Evolutionary conservation across 2,797 vertebrate species (phyloP).

Genomic region (Anabacerthia variegaticeps): DNA sequence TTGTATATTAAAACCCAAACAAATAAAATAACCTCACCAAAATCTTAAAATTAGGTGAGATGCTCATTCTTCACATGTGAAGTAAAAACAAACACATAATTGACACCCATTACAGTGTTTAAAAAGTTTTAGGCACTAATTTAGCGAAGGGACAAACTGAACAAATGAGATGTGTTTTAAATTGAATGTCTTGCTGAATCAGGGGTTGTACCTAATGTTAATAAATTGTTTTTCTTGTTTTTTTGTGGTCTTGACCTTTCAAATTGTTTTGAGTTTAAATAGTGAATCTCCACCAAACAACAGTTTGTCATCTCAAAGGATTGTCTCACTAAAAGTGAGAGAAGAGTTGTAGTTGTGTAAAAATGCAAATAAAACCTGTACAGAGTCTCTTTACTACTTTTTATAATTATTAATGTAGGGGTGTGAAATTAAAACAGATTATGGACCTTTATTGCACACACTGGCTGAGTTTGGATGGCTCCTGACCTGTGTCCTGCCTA

Average conservation of each 20-base stretch:
- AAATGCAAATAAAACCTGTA: constrained; percentile 3
- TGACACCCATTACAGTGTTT: neutral
- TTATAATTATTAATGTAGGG: constrained; percentile 80
- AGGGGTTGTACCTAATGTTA: neutral
- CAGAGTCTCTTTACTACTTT: constrained; percentile 53
- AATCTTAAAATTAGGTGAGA: neutral
- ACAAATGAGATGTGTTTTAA: neutral
- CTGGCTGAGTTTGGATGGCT: constrained; percentile 98
- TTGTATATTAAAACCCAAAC: neutral
- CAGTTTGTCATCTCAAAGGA: neutral
- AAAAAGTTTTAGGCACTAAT: neutral
- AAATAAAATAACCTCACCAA: neutral
- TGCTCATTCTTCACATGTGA: neutral
- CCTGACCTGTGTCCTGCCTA: constrained; percentile 93
- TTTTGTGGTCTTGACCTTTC: neutral
- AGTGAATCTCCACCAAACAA: neutral
- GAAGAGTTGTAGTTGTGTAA: neutral
- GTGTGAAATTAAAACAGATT: constrained; percentile 91
- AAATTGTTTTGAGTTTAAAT: neutral
- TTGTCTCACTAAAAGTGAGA: neutral
- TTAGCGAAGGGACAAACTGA: neutral
- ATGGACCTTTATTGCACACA: constrained; percentile 92
- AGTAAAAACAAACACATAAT: neutral
- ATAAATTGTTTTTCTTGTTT: neutral
- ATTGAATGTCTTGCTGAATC: neutral